Evolutionary conservation across 2,888 invertebrate genomes (phyloP), one percentile per base, ranked within the genome.

Genomic region (Meta bourneti): DNA sequence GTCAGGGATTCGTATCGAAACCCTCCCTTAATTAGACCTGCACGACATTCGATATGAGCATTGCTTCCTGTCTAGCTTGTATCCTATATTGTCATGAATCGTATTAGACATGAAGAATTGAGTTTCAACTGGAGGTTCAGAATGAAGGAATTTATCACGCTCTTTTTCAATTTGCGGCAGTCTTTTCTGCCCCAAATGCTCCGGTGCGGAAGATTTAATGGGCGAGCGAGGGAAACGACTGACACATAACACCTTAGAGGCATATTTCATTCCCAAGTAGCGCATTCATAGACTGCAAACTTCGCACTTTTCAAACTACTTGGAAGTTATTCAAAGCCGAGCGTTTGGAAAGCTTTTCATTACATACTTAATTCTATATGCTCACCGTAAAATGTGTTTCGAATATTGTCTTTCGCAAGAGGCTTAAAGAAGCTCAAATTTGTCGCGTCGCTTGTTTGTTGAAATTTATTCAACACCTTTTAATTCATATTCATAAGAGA

Each of bases 261-360:
- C 75, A 84, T 75, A 84, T 84, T 84, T 84, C 75, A 69, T 20
- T 52, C 71, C 52, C 48, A 51, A 72, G 82, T 82, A 20, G 61
- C 75, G 72, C 34, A 84, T 52, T n/a, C 72, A 61, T 82, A 52
- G 51, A 61, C 52, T 74, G 84, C 75, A 48, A 20, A 75, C 54
- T 84, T 48, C 54, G 54, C 52, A 80, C 72, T 72, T 80, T 54
- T 20, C 16, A 74, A 48, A 72, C n/a, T 51, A n/a, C 19, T 79
- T 13, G 20, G 7, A 16, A 77, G 86, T 87, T 72, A 87, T 79
- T 72, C 69, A 87, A 69, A 87, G 51, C 70, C 11, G 71, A 49
- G 20, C 69, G 49, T 20, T 86, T n/a, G 87, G 19, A 52, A 61
- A 19, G 49, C 79, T 52, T 74, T 87, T 80, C 70, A 80, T 87